Base-by-base conservation (phyloP, 2,888 invertebrate genomes). In the Sycophila texana region DNA sequence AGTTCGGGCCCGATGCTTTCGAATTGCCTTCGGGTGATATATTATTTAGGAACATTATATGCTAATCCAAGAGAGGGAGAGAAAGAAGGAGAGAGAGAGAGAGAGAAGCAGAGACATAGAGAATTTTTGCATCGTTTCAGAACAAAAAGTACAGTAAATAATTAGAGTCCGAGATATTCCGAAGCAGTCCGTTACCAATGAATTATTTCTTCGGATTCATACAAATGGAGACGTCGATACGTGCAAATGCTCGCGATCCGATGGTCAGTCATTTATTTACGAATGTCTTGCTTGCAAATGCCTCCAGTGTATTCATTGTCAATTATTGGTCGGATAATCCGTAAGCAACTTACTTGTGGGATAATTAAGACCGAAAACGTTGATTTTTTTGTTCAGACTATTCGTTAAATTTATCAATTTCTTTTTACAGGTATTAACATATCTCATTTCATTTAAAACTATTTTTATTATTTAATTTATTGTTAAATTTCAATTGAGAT, bases 21-120 rank as follows among this genome's bases (percentile, higher is more conserved):
- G n/a, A 30, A 7, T 18, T 20, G 67, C 30, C 49, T 22, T 82
- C 80, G 80, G 81, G 86, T 87, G 87, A 87, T 87, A 87, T 87
- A 86, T 87, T 86, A 87, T 87, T 87, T 86, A 85, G 85, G 85
- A 86, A 84, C 84, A 83, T 85, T 87, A 87, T 82, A 79, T 80
- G 81, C 75, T 66, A 79, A 78, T 81, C 77, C 70, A 18, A 76
- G 63, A 49, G 73, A 65, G 61, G 53, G 65, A 55, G 60, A 70
- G 70, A 67, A 73, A 63, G 65, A 58, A 58, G 49, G 60, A 70
- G 66, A 55, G 20, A 51, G 77, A 30, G 18, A 26, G 63, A 66
- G 71, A 60, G 63, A 22, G 71, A 67, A 77, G 79, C 83, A 82
- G 55, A 26, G 26, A 26, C 2, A 3, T 1, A 26, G 26, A 26